Evolutionary conservation across 2,113 vertebrate genomes (phyloP), one percentile per base, ranked within the genome.

Genomic region (Lepidothrix coronata): DNA sequence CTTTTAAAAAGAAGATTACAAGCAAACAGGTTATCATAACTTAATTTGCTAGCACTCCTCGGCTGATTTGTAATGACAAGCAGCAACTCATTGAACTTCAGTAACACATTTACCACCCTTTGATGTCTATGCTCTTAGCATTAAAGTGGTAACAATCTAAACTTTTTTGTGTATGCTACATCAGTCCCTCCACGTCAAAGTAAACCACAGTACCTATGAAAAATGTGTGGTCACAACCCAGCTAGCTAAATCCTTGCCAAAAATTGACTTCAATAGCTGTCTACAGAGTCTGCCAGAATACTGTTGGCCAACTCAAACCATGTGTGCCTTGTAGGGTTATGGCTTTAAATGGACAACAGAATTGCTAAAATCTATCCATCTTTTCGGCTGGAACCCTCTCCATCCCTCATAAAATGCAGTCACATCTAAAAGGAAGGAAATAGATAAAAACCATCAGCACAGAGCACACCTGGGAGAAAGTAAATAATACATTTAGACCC

Each of bases 301-400:
- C 67, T 83, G 46, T 92, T 0, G 5, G 76, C 76, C 93, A 82
- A 6, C 35, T 85, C 83, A 68, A 84, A 75, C 92, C 62, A 37
- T 87, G 79, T 86, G 76, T 68, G 76, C 57, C 65, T 93, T 54
- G 57, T 81, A 85, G 73, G 85, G 76, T 89, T 58, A 2, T 61
- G 79, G 68, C 79, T 93, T 92, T 88, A 91, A 93, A 93, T 93
- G 83, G 58, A 86, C 75, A 93, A 67, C 31, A 65, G 28, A 39
- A 86, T 93, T 89, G 70, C 88, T 85, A 85, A 95, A 91, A 93
- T 84, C 52, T 72, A 73, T 83, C 18, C 14, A 14, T 94, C 55
- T 84, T 85, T 88, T 88, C 72, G 86, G 44, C 48, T 80, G n/a
- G 66, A 94, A 86, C 62, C 18, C 24, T 91, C 74, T 75, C 37